Evolutionary conservation across 2,888 invertebrate species (phyloP), one percentile per base, ranked within the genome.

Genomic region (Silvanus unidentatus): DNA sequence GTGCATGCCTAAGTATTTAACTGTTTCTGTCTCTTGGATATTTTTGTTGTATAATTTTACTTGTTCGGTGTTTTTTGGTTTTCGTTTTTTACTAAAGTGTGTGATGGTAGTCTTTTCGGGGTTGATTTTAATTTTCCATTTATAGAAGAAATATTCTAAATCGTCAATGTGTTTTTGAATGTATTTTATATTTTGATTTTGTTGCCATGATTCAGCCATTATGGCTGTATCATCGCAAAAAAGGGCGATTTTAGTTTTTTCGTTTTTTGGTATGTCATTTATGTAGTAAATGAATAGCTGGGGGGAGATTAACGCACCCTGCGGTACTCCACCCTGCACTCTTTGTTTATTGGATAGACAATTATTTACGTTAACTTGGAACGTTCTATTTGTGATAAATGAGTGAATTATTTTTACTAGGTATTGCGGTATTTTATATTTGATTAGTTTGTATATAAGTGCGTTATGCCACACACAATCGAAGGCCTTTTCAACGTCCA

Each of bases 91-190:
- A 22, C 8, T 22, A 8, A 22, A 22, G 22, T 22, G 22, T 16
- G 12, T 6, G 3, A 37, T 5, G 4, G 12, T 6, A 5, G 12
- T 37, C 9, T 16, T 10, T 37, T 13, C 16, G 5, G 37, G 4
- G 3, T 37, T 37, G 6, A n/a, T n/a, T 12, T 32, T 32, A 32
- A 32, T 32, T 32, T 32, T 32, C 32, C 32, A 32, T 32, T 32
- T 32, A 12, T n/a, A 3, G 13, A 5, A 32, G 10, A 8, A 32
- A 3, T 32, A 8, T n/a, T 12, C 13, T 10, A 15, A 14, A 3
- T 12, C 12, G 4, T 8, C 12, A 8, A 12, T 12, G 13, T 13
- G 37, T 3, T 10, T 16, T 37, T 16, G 14, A 5, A 12, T 37
- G 13, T 16, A 3, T 5, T 6, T 37, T 13, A 10, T 5, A 11